phyloP scores from a whole-genome alignment of 2,888 invertebrate genomes.

The Polydrusus pterygomalis region DNA sequence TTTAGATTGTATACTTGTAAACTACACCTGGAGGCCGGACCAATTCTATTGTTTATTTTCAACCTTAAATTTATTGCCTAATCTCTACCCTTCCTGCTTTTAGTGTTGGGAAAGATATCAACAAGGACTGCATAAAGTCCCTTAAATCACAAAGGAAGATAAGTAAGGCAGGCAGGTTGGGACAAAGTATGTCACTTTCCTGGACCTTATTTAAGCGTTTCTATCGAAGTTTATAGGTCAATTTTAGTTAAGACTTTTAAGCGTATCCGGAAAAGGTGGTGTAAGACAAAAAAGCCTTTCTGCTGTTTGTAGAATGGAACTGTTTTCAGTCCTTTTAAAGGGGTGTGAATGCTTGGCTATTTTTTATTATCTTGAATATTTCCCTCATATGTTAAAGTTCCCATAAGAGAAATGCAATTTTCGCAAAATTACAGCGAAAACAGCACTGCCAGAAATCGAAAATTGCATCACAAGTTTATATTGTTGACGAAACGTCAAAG shows the following conservation, averaged over 20 bases:
- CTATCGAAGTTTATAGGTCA: constrained; percentile 8
- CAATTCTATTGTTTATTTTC: constrained; percentile 16
- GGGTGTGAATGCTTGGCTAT: too few relatives aligned
- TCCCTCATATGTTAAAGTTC: too few relatives aligned
- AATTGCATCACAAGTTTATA: too few relatives aligned
- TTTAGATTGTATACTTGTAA: constrained; percentile 5
- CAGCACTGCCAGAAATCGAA: too few relatives aligned
- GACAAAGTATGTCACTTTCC: constrained; percentile 17
- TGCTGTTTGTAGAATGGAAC: neutral
- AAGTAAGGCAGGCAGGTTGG: neutral
- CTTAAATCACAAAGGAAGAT: constrained; percentile 12
- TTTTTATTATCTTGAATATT: too few relatives aligned
- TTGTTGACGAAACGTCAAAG: too few relatives aligned
- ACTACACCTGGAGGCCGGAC: constrained; percentile 6
- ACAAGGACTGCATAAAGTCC: constrained; percentile 12
- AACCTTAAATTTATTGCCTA: constrained; percentile 13
- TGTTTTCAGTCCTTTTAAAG: neutral
- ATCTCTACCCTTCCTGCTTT: constrained; percentile 22
- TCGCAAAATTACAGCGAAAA: too few relatives aligned
- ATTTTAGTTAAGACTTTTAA: constrained; percentile 11
- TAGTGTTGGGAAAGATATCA: constrained; percentile 15
- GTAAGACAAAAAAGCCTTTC: neutral
- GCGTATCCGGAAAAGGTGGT: neutral
- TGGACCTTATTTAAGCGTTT: constrained; percentile 4
- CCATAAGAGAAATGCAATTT: too few relatives aligned